phyloP scores from a whole-genome alignment of 2,113 vertebrate genomes.

The Oncorhynchus clarkii region DNA sequence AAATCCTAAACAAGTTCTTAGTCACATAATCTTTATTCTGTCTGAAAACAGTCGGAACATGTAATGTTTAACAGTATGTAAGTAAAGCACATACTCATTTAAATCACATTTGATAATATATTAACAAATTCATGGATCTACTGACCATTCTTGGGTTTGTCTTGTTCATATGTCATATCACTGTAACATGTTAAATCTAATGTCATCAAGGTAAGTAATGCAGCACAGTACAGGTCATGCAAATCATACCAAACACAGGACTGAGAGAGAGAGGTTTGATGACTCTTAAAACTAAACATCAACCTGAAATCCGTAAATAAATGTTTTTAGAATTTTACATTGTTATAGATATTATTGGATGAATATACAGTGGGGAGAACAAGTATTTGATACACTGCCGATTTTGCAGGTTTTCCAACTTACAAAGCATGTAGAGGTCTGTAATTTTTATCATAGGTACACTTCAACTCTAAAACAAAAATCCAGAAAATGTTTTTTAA shows the following conservation, averaged over 20 bases:
- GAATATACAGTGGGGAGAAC: not conserved
- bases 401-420: too few relatives aligned
- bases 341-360: constrained; percentile 19
- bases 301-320: constrained; percentile 25
- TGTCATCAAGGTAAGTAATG: constrained; percentile 60
- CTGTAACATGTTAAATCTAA: constrained; percentile 12
- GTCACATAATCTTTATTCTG: constrained; percentile 61
- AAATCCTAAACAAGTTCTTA: not conserved
- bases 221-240: constrained; percentile 63
- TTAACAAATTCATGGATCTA: constrained; percentile 22
- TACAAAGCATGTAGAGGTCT: too few relatives aligned
- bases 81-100: constrained; percentile 18
- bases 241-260: constrained; percentile 22
- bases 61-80: constrained; percentile 39
- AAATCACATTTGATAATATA: constrained; percentile 29
- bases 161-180: not conserved
- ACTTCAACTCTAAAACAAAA: too few relatives aligned
- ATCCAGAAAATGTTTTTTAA: too few relatives aligned
- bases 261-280: not conserved
- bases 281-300: constrained; percentile 16
- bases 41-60: constrained; percentile 51
- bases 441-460: too few relatives aligned
- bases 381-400: too few relatives aligned
- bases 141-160: constrained; percentile 23
- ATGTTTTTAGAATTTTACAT: constrained; percentile 30